Evolutionary conservation across 2,113 vertebrate species (phyloP).

Genomic region (Miniopterus natalensis): DNA sequence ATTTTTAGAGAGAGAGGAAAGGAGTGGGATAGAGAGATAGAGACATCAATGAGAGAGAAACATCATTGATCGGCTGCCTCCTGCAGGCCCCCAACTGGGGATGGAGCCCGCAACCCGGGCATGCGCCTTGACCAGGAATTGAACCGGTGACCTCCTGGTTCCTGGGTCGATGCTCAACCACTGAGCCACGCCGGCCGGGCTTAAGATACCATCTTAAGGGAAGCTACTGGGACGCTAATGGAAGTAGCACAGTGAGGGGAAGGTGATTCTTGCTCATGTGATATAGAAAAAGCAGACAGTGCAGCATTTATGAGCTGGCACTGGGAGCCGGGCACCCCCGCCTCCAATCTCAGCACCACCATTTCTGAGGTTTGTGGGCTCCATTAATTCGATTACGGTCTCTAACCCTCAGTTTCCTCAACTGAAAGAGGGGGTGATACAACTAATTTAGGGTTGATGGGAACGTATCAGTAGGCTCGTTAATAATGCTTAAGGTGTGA

Average conservation of each 20-base stretch:
- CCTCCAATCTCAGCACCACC: neutral
- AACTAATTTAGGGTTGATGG: neutral
- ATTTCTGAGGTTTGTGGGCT: neutral
- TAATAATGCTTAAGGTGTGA: neutral
- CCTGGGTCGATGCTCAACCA: no score
- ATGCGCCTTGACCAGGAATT: no score
- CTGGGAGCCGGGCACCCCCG: rapidly evolving
- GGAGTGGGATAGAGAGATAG: no score
- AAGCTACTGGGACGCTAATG: neutral
- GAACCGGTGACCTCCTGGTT: no score
- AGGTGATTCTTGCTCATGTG: neutral
- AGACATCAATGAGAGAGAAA: no score
- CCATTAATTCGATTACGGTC: neutral
- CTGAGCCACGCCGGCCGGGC: no score
- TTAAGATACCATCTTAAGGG: neutral
- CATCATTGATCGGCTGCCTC: no score
- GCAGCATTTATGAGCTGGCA: neutral
- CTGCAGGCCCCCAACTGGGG: no score
- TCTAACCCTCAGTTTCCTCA: neutral
- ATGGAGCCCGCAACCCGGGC: no score
- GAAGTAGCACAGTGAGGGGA: neutral
- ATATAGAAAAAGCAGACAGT: neutral
- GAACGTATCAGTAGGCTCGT: neutral
- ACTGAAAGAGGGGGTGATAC: neutral
- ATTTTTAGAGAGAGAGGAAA: no score